phyloP scores from a whole-genome alignment of 2,888 invertebrate species.

The Hypsopygia costalis region DNA sequence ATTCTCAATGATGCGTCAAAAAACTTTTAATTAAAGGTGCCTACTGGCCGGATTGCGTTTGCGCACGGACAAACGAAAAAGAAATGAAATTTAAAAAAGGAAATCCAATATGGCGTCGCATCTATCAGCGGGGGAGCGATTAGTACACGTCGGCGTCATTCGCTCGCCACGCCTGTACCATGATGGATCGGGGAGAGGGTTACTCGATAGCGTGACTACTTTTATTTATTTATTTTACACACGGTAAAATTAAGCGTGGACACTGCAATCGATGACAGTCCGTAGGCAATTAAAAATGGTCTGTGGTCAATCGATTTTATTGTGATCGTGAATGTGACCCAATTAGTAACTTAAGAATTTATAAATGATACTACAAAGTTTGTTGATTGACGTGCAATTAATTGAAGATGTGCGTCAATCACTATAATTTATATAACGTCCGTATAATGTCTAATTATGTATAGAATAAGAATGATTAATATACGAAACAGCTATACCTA shows the following conservation, averaged over 20 bases:
- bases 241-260: conserved; percentile 31
- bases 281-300: conserved; percentile 2
- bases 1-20: conserved; percentile 29
- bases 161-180: conserved; percentile 49
- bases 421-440: too few species aligned
- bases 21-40: conserved; percentile 38
- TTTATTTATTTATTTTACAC: conserved; percentile 14
- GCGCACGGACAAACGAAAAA: conserved; percentile 40
- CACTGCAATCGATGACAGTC: conserved; percentile 18
- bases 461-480: too few species aligned
- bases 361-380: too few species aligned
- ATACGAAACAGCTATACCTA: too few species aligned
- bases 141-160: conserved; percentile 39
- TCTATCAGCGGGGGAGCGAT: conserved; percentile 57
- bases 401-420: too few species aligned
- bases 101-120: conserved; percentile 58
- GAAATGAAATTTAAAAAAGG: conserved; percentile 32
- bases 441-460: too few species aligned
- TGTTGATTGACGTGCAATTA: too few species aligned
- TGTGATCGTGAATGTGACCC: too few species aligned
- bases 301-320: conserved; percentile 1
- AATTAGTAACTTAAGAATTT: too few species aligned
- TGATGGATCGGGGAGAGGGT: conserved; percentile 36
- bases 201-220: conserved; percentile 21
- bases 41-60: conserved; percentile 38